These are phyloP conservation scores for Helicolenus hilgendorfi DNA, from an alignment of 2,797 vertebrate genomes.

Conservation along the genomic window DNA sequence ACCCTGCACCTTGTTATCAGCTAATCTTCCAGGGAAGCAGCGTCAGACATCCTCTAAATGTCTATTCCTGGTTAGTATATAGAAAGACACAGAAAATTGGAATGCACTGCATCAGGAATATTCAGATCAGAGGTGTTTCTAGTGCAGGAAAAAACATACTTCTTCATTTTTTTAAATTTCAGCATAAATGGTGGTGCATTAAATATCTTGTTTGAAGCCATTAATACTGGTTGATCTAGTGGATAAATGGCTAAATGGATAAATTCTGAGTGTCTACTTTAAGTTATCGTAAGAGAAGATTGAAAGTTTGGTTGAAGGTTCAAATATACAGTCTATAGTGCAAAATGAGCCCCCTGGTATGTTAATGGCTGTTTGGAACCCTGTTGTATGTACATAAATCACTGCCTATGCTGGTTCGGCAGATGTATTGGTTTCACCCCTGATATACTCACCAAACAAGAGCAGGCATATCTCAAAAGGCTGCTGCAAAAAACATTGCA, in stretches of 20 bases:
- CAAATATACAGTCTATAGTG: not conserved
- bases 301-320: not conserved
- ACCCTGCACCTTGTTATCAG: conserved; percentile 36
- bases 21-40: conserved; percentile 41
- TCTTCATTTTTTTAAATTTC: not conserved
- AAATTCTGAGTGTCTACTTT: not conserved
- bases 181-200: not conserved
- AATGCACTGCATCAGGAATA: not conserved
- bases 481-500: not conserved
- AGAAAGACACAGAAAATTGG: not conserved
- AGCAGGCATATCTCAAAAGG: not conserved
- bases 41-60: conserved; percentile 4
- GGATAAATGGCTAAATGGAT: not conserved
- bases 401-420: not conserved
- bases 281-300: not conserved
- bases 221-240: not conserved
- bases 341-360: not conserved
- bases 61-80: not conserved
- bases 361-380: conserved; percentile 1
- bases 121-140: not conserved
- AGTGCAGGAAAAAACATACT: not conserved
- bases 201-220: not conserved
- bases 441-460: conserved; percentile 11
- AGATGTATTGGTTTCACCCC: conserved; percentile 12
- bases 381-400: conserved; percentile 16